A percentile compares a stretch with the other conserved stretches of the same genome.
phyloP scores from a whole-genome alignment of 2,113 vertebrate genomes.

The Prolemur simus region DNA sequence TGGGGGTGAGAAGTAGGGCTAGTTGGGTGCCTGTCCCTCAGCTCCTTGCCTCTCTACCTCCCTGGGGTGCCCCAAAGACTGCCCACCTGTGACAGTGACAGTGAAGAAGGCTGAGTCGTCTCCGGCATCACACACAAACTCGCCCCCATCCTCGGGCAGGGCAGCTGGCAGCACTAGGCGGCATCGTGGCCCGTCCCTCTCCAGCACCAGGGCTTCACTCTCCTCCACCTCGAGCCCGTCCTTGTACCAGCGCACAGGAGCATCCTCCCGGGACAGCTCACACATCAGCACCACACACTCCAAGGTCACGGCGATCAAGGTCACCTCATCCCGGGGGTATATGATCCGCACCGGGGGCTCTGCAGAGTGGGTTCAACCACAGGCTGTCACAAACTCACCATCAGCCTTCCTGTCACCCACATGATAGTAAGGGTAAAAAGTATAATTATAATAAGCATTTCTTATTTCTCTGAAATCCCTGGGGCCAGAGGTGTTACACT shows the following conservation, averaged over 20 bases:
- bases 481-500: background rate
- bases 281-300: constrained; percentile 93
- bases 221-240: constrained; percentile 92
- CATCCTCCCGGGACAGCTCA: constrained; percentile 89
- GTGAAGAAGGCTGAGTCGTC: constrained; percentile 94
- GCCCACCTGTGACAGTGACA: constrained; percentile 92
- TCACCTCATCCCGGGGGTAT: constrained; percentile 85
- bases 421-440: background rate
- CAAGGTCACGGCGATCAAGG: constrained; percentile 85
- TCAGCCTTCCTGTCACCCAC: background rate
- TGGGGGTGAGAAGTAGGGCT: background rate
- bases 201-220: constrained; percentile 87
- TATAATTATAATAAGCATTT: background rate
- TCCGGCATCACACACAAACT: constrained; percentile 93
- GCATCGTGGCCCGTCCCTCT: constrained; percentile 87
- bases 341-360: constrained; percentile 92
- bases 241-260: constrained; percentile 91
- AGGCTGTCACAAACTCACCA: background rate
- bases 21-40: background rate
- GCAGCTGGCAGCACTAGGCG: constrained; percentile 91
- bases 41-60: background rate
- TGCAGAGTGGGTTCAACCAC: constrained; percentile 61
- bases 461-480: background rate
- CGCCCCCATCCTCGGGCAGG: constrained; percentile 89
- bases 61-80: background rate